Conservation (phyloP, 2,113 vertebrate genomes). For the Poicephalus gulielmi region DNA sequence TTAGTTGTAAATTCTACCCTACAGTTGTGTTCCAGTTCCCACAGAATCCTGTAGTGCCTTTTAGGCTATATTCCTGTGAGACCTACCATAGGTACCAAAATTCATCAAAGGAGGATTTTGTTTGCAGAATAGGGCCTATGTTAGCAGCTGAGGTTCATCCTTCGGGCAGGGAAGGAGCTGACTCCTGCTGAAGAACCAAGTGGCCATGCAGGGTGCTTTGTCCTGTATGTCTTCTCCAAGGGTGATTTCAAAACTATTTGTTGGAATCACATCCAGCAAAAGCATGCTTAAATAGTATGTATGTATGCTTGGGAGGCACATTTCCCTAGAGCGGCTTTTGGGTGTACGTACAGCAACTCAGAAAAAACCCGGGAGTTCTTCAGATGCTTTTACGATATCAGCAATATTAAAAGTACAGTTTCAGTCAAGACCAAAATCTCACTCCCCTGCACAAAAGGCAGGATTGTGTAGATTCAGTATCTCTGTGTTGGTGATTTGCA, state of each 20-base stretch:
- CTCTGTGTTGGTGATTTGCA: background rate
- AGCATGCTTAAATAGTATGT: background rate
- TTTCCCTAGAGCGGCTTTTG: background rate
- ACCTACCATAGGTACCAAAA: background rate
- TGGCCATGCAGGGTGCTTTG: background rate
- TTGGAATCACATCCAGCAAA: background rate
- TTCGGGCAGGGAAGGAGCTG: background rate
- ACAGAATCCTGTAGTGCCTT: background rate
- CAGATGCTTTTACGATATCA: background rate
- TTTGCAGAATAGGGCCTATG: accelerated
- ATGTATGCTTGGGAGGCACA: background rate
- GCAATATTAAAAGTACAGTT: background rate
- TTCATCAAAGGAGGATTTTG: background rate
- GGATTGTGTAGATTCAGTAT: background rate
- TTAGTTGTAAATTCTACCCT: background rate
- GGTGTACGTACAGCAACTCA: accelerated
- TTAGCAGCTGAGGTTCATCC: background rate
- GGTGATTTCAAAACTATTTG: background rate
- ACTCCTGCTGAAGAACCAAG: background rate
- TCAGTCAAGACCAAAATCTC: background rate
- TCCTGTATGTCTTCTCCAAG: background rate
- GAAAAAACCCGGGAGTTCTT: background rate
- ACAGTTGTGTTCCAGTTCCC: background rate
- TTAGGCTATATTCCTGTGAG: background rate
- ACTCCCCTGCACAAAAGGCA: background rate